phyloP scores from a whole-genome alignment of 2,113 vertebrate species.

The Equus przewalskii region DNA sequence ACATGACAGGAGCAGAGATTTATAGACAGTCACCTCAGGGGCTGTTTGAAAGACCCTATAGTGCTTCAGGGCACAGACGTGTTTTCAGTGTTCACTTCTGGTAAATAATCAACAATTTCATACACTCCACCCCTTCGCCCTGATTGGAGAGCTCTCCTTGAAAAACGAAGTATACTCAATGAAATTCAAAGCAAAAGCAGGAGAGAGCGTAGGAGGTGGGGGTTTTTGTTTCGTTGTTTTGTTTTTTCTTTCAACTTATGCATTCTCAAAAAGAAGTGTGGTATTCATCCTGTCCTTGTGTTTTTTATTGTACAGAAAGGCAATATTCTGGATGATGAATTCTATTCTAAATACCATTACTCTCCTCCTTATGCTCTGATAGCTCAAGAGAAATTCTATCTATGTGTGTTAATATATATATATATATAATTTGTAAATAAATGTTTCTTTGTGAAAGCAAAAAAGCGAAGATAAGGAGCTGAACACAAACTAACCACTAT shows the following conservation, averaged over 20 bases:
- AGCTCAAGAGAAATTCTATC: neutral
- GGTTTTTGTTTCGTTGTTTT: neutral
- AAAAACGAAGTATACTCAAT: constrained; percentile 77
- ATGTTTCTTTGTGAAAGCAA: neutral
- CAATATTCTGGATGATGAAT: neutral
- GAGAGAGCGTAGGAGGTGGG: neutral
- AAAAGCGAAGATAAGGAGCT: neutral
- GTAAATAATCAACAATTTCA: constrained; percentile 82
- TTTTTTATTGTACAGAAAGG: neutral
- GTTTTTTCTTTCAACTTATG: neutral
- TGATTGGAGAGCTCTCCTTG: constrained; percentile 82
- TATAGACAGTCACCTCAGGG: constrained; percentile 91
- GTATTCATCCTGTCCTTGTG: neutral
- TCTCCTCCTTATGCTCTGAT: neutral
- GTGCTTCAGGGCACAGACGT: constrained; percentile 86
- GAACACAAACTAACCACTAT: neutral
- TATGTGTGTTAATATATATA: neutral
- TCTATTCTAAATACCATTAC: neutral
- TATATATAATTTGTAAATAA: neutral
- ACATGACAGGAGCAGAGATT: constrained; percentile 92
- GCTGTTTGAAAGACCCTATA: constrained; percentile 91
- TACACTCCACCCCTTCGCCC: constrained; percentile 77
- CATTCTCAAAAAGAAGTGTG: neutral
- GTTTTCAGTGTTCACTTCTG: constrained; percentile 81
- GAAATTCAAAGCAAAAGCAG: constrained; percentile 46